A percentile compares a stretch with the other conserved stretches of the same genome.
Conservation (phyloP, 2,113 vertebrate genomes). For the Austrofundulus limnaeus region DNA sequence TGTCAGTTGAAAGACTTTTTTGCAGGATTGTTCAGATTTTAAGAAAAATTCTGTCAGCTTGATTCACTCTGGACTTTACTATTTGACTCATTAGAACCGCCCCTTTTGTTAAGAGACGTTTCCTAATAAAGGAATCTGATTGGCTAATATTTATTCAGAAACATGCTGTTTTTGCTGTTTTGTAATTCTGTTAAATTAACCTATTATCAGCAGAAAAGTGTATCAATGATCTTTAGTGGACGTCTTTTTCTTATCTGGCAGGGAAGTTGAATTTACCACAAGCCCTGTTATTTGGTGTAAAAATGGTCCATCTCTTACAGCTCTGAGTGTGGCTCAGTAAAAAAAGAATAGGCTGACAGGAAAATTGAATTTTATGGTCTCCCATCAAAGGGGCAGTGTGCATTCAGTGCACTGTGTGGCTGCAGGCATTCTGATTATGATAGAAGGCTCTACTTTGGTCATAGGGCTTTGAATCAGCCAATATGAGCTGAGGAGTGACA, state of each 20-base stretch:
- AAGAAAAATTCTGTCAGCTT: too few relatives aligned
- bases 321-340: neutral
- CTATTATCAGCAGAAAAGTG: neutral
- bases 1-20: too few relatives aligned
- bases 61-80: too few relatives aligned
- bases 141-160: constrained; percentile 23
- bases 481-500: constrained; percentile 5
- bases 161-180: constrained; percentile 16
- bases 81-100: too few relatives aligned
- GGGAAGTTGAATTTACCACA: constrained; percentile 7
- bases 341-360: constrained; percentile 37
- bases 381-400: constrained; percentile 41
- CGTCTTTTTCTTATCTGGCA: constrained; percentile 28
- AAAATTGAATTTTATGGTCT: constrained; percentile 58
- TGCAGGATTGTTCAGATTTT: too few relatives aligned
- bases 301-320: constrained; percentile 18
- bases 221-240: neutral
- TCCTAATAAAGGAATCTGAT: constrained; percentile 24
- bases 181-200: neutral
- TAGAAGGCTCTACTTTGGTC: constrained; percentile 13
- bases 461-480: constrained; percentile 24
- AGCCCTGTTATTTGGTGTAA: neutral
- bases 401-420: constrained; percentile 28
- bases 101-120: too few relatives aligned
- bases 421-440: constrained; percentile 49